Percentiles rank a stretch among this genome's conserved stretches.
Evolutionary conservation across 2,888 invertebrate species (phyloP).

Genomic region (Oxyscelio sp.): DNA sequence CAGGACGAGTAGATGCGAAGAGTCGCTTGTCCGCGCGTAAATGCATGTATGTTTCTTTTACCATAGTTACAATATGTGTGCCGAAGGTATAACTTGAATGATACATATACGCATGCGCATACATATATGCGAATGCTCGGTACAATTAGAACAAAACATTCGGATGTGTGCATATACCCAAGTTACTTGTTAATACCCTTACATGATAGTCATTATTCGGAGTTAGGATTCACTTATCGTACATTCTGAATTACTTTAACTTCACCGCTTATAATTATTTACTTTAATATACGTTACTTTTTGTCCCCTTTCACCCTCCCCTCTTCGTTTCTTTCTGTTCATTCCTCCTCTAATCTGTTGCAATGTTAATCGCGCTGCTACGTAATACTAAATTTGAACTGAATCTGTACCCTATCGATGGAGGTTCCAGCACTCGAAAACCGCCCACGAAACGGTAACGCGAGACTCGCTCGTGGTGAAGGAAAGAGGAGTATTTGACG

Average conservation of each 20-base stretch:
- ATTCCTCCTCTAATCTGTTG: constrained; percentile 51
- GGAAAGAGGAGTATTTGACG: constrained; percentile 47
- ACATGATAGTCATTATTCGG: constrained; percentile 77
- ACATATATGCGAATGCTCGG: constrained; percentile 68
- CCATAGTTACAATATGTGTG: constrained; percentile 67
- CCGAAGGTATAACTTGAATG: constrained; percentile 68
- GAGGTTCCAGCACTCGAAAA: constrained; percentile 60
- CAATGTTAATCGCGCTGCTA: constrained; percentile 55
- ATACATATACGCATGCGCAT: constrained; percentile 70
- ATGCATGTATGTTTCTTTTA: constrained; percentile 71
- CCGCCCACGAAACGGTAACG: too few relatives aligned
- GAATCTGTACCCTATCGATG: constrained; percentile 71
- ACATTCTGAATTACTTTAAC: constrained; percentile 15
- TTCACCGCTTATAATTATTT: constrained; percentile 11
- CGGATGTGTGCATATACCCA: constrained; percentile 76
- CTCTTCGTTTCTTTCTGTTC: constrained; percentile 13
- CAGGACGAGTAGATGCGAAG: constrained; percentile 29
- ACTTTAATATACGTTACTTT: neutral
- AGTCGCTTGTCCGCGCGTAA: constrained; percentile 65
- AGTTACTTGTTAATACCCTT: constrained; percentile 81
- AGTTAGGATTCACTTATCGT: constrained; percentile 77
- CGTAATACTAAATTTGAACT: constrained; percentile 79
- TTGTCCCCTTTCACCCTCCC: constrained; percentile 38
- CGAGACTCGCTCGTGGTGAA: too few relatives aligned
- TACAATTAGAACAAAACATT: constrained; percentile 65